Evolutionary conservation across 2,888 invertebrate species (phyloP), one percentile per base, ranked within the genome.

Genomic region (Laothoe populi): DNA sequence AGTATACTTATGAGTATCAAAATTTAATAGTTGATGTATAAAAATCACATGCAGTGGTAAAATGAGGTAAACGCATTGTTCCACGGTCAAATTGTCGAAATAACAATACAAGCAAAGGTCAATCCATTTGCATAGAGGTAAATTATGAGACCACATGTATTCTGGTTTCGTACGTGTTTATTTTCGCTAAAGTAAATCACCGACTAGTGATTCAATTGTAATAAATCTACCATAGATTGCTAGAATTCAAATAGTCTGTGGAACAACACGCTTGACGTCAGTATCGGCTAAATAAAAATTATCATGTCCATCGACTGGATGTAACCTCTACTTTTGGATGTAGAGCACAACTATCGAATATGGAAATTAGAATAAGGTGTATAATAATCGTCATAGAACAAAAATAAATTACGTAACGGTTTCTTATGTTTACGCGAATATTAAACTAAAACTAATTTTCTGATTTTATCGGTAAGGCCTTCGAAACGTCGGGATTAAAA

Each of bases 141-240:
- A 62, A 48, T 13, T 24, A 42, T 19, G 13, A 58, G 24, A 48
- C 57, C 45, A 21, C 57, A 19, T 57, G 23, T 26, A 59, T 48
- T 62, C 58, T 46, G 19, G 42, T 19, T 62, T 58, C 40, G 48
- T 3, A 61, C 49, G 16, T 26, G 45, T 48, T 62, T 62, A 42
- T 62, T 62, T 62, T 58, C 59, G 59, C 48, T 58, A 46, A 46
- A 58, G 16, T 58, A 62, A 62, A 62, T 62, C 58, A 62, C 42
- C 11, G 24, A 19, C 26, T 21, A 45, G 13, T 48, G 58, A 58
- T 49, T 26, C 26, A 26, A 46, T 40, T 38, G 26, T 62, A 58
- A 62, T 62, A 62, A 62, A 62, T 62, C 46, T 48, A 58, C 19
- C 38, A 35, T 46, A 57, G 57, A 57, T 49, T 40, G 40, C 21